Conservation (phyloP, 2,888 invertebrate species). For the Tipula confusa region DNA sequence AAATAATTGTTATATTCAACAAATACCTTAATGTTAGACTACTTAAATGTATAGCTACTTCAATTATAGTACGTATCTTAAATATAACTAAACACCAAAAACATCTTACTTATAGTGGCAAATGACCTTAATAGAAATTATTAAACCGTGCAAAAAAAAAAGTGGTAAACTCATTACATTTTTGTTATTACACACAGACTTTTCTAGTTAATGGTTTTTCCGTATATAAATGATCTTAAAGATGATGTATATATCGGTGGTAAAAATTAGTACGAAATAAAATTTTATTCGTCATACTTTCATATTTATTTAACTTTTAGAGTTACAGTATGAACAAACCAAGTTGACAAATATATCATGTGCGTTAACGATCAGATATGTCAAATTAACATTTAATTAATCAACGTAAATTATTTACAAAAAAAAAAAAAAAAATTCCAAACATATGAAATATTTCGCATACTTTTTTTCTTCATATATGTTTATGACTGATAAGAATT, state of each 20-base stretch:
- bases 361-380: background rate
- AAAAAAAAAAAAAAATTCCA: too few relatives aligned
- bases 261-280: too few relatives aligned
- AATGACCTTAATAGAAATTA: constrained; percentile 5
- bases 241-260: background rate
- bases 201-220: background rate
- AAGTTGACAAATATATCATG: background rate
- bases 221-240: background rate
- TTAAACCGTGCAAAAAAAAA: background rate
- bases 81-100: too few relatives aligned
- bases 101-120: background rate
- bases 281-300: too few relatives aligned
- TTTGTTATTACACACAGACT: background rate
- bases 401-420: background rate
- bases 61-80: too few relatives aligned
- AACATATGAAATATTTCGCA: background rate
- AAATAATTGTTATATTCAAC: too few relatives aligned
- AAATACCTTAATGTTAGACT: too few relatives aligned
- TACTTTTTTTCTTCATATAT: background rate
- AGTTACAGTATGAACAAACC: background rate
- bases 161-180: background rate
- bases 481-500: background rate
- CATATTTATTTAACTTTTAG: too few relatives aligned
- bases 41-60: too few relatives aligned
- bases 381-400: background rate